Evolutionary conservation across 2,888 invertebrate species (phyloP), one percentile per base, ranked within the genome.

Genomic region (Rutpela maculata): DNA sequence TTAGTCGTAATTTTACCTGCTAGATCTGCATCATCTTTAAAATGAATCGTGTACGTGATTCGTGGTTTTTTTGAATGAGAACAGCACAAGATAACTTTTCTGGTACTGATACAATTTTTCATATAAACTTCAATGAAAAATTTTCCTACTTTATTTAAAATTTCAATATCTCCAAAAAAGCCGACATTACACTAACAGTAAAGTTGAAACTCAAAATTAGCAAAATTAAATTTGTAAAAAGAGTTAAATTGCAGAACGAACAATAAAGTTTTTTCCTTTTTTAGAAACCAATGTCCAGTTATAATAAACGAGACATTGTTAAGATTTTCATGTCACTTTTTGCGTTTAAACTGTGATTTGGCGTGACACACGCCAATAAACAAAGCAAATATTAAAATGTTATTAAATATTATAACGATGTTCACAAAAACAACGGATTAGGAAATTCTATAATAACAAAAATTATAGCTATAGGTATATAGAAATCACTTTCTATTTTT

Each of bases 401-500:
- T 19, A 59, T 59, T 59, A 59, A 59, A 19, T 59, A 59, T 19
- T 19, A 59, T 22, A 19, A 19, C 22, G 12, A 59, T 11, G 59
- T 19, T 22, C 19, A 3, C 18, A 59, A 59, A 59, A 59, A 59
- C 15, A 9, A 22, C 22, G 5, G 19, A 59, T 59, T 59, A 22
- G 22, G 22, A 59, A 59, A 50, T 50, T 50, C n/a, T 50, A n/a
- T 17, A 7, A 50, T n/a, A 43, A 1, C 12, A 43, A 43, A 50
- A 50, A 50, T 50, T n/a, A n/a, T 50, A 6, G 15, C n/a, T 50
- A n/a, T n/a, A n/a, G n/a, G n/a, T 50, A n/a, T 59, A 59, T 59
- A 59, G 59, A 59, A 59, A 59, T 18, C 59, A 22, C 59, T 59
- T 59, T 59, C 59, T 59, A 59, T 59, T 59, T 59, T 59, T 59